Conservation (phyloP, 2,113 vertebrate species). For the Collichthys lucidus region DNA sequence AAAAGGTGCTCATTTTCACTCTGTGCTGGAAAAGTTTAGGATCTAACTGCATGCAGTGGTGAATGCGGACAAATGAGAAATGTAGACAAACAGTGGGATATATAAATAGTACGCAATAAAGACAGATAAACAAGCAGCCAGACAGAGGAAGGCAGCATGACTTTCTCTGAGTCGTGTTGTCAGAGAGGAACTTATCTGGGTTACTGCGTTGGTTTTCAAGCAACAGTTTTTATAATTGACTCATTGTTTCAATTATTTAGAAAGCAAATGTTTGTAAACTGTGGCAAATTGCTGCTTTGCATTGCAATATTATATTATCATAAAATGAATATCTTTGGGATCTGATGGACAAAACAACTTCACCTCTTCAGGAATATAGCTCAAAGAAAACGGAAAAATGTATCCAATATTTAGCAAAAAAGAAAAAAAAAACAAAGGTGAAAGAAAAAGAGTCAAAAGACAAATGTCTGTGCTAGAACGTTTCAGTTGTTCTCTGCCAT, state of each 20-base stretch:
- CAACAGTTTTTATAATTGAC: background rate
- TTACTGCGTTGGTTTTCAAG: slow-evolving; percentile 17
- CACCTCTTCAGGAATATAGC: too few species aligned
- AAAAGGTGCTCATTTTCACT: background rate
- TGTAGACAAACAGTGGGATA: slow-evolving; percentile 27
- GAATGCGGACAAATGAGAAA: slow-evolving; percentile 10
- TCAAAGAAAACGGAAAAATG: too few species aligned
- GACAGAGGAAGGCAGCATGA: slow-evolving; percentile 36
- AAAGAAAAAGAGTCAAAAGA: background rate
- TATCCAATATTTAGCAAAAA: too few species aligned
- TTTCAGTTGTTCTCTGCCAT: too few species aligned
- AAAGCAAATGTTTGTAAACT: background rate
- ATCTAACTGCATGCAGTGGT: background rate
- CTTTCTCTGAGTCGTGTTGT: slow-evolving; percentile 12
- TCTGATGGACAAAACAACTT: background rate
- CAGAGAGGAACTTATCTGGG: slow-evolving; percentile 23
- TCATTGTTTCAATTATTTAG: background rate
- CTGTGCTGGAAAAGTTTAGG: background rate
- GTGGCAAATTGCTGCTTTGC: background rate
- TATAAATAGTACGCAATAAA: slow-evolving; percentile 54
- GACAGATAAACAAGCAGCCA: slow-evolving; percentile 58
- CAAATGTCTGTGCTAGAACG: too few species aligned
- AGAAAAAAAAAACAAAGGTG: too few species aligned
- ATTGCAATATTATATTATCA: background rate
- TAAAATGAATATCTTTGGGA: background rate